phyloP scores from a whole-genome alignment of 2,113 vertebrate genomes.

The Calidris pygmaea region DNA sequence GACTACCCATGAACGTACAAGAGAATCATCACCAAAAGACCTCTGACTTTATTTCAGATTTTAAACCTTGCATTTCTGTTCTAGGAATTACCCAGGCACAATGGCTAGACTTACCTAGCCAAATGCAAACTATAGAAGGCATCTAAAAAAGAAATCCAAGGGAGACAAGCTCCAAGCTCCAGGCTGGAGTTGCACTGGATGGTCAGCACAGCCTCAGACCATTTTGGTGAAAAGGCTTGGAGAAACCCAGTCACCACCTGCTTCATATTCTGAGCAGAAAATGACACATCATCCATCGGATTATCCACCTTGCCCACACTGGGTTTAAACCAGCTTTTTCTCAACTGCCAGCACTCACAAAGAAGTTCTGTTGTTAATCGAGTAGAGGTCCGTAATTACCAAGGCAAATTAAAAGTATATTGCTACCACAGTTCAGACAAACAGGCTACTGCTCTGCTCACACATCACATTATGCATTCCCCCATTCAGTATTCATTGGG shows the following conservation, averaged over 20 bases:
- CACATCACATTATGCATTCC: neutral
- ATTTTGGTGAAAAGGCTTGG: neutral
- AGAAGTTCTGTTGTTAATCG: neutral
- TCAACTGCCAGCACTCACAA: neutral
- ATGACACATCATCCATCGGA: fast-evolving
- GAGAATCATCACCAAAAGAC: neutral
- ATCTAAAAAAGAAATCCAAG: neutral
- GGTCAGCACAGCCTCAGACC: neutral
- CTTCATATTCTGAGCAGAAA: neutral
- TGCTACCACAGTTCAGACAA: neutral
- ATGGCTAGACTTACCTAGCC: neutral
- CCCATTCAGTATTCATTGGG: neutral
- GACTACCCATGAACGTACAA: neutral
- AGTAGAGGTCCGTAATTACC: neutral
- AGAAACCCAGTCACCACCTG: too few relatives aligned
- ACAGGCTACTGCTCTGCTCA: neutral
- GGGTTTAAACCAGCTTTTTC: neutral
- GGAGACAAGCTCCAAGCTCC: neutral
- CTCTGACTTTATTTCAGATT: neutral
- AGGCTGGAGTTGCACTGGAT: neutral
- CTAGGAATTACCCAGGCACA: neutral
- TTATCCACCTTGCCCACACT: neutral
- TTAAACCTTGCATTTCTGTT: neutral
- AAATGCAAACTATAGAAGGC: neutral
- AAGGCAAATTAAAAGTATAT: neutral